These are phyloP conservation scores for Corticium candelabrum DNA, from an alignment of 37 sponge, comb jelly and placozoan species.

Conservation along the genomic window DNA sequence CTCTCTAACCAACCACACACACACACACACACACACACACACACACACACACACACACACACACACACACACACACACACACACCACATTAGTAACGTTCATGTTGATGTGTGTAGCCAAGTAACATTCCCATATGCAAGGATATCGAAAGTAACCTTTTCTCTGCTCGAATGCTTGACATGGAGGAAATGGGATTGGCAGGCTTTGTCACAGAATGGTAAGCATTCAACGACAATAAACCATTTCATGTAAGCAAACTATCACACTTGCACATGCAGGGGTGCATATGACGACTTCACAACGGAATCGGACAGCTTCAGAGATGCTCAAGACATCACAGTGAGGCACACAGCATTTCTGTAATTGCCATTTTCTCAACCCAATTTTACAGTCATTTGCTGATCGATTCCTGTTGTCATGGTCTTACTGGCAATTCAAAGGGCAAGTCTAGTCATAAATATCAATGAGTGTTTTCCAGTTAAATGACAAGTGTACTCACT, in stretches of 20 bases:
- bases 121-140: slow-evolving; percentile 19
- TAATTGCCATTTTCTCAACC: too few relatives aligned
- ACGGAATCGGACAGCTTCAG: not conserved
- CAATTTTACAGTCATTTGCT: too few relatives aligned
- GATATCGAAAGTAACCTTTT: slow-evolving; percentile 21
- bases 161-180: slow-evolving; percentile 23
- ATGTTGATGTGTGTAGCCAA: not conserved
- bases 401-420: not conserved
- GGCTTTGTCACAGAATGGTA: slow-evolving; percentile 47
- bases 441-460: not conserved
- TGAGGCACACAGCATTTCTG: not conserved
- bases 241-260: not conserved
- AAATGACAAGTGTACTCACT: too few relatives aligned
- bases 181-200: slow-evolving; percentile 13
- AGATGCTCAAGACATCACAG: not conserved
- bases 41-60: too few relatives aligned
- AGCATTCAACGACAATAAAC: not conserved
- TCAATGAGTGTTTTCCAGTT: not conserved
- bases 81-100: too few relatives aligned
- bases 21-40: too few relatives aligned
- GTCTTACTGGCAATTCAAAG: slow-evolving; percentile 2
- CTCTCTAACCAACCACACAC: too few relatives aligned
- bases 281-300: not conserved
- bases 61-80: too few relatives aligned
- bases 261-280: not conserved